Evolutionary conservation across 2,797 vertebrate species (phyloP), one percentile per base, ranked within the genome.

Genomic region (Cyprinodon diabolis): DNA sequence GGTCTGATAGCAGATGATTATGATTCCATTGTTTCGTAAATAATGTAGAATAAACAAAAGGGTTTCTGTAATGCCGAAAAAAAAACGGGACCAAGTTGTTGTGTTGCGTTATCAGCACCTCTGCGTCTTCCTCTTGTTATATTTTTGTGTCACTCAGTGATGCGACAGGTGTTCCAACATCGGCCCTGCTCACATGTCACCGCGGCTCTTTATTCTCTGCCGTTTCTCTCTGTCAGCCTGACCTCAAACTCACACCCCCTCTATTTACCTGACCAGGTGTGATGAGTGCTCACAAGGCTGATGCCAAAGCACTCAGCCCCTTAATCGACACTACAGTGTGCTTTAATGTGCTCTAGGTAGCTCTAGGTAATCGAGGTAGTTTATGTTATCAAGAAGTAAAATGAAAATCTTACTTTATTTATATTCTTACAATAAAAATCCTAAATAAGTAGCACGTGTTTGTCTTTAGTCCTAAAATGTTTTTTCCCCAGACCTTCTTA

Each of bases 151-250:
- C 76, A 72, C 75, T 72, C 66, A 68, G 65, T 71, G 55, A 76
- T 60, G 62, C 66, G 17, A 74, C 92, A 94, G 91, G 89, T 93
- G 92, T 92, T 92, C 89, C 89, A 93, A 91, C 91, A 92, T 94
- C 93, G 92, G 86, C 89, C 83, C 66, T 84, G 25, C 70, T 72
- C 65, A 84, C 65, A 85, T 88, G 88, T 92, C 90, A 85, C 45
- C 17, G 66, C 17, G 25, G 52, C 60, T 86, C 85, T 91, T 92
- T 90, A 82, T 90, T 80, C 68, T 85, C 74, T 35, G 56, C 69
- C 66, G 76, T 73, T 19, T 79, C 77, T 83, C 68, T 73, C 49
- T 78, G 56, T 79, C 75, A 37, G 65, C 52, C 37, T 54, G 6
- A 51, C 19, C 45, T 66, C 69, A 15, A 12, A 40, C 45, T 84